Base-by-base conservation (phyloP, 2,113 vertebrate genomes). In the Hiodon tergisus region DNA sequence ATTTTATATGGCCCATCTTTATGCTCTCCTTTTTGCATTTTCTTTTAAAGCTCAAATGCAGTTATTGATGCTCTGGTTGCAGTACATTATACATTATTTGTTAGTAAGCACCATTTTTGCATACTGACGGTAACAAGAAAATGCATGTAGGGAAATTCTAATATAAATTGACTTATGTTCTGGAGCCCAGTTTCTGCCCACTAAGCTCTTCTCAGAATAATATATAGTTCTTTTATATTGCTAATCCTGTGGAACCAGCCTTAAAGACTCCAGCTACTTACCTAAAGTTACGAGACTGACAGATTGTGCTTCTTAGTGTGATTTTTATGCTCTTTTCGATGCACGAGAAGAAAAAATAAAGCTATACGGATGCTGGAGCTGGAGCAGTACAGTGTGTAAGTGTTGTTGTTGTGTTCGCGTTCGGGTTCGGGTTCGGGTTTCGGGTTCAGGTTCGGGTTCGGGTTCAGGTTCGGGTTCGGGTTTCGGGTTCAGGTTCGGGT, bases 81-180 rank as follows among this genome's bases (percentile, higher is more conserved):
- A 85, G 94, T 95, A 94, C 95, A 97, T 98, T 95, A 98, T 98
- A 95, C 95, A 95, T 95, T 96, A 95, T 96, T 96, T 96, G 95
- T 94, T 96, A 92, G 95, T 95, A 97, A 96, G 95, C 93, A 89
- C 92, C 94, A 91, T 94, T 96, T 98, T 97, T 96, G 94, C 97
- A 96, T 96, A 94, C 94, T 96, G 96, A 96, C 93, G 94, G 94
- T 96, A 99, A 97, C 94, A 96, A 95, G 97, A 95, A 99, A 98
- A 96, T 95, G 96, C 95, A 96, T 94, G 93, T 95, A 97, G 95
- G 94, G 95, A 94, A 95, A 97, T 95, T 94, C 94, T 94, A 97
- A 98, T 96, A 97, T 95, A 98, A 96, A 97, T 94, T 95, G 95
- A 97, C 94, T 97, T 96, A 97, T 97, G 94, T 92, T 93, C 89